Evolutionary conservation across 2,113 vertebrate species (phyloP).

Genomic region (Rhinoptilus africanus): DNA sequence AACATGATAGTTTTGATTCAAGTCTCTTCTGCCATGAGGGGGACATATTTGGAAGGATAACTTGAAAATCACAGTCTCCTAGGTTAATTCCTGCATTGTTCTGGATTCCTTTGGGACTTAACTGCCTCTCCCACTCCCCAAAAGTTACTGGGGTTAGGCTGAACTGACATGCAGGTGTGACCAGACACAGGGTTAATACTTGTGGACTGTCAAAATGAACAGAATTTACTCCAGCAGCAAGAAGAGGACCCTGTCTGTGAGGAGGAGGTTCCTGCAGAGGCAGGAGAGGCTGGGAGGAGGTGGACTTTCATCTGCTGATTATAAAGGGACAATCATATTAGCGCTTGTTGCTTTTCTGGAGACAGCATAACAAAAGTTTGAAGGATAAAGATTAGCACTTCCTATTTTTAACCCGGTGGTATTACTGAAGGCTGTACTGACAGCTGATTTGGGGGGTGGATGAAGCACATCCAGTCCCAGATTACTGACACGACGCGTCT

Average conservation of each 20-base stretch:
- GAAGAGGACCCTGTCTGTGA: not conserved
- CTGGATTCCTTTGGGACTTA: not conserved
- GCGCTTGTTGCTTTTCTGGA: not conserved
- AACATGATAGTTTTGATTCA: fast-evolving
- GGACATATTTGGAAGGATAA: not conserved
- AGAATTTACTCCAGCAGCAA: not conserved
- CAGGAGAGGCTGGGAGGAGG: not conserved
- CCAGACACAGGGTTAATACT: not conserved
- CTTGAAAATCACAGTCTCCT: not conserved
- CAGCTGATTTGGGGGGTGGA: not conserved
- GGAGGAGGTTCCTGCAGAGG: not conserved
- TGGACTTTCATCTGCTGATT: not conserved
- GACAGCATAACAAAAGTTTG: not conserved
- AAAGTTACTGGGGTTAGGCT: not conserved
- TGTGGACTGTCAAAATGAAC: not conserved
- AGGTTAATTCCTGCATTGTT: not conserved
- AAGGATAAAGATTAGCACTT: not conserved
- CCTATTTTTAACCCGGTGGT: not conserved
- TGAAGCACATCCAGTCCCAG: not conserved
- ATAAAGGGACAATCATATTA: not conserved
- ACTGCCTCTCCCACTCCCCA: not conserved
- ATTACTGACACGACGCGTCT: not conserved
- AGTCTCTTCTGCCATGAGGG: not conserved
- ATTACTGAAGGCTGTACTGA: not conserved
- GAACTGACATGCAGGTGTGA: not conserved